Evolutionary conservation across 2,113 vertebrate genomes (phyloP).

Genomic region (Ranitomeya imitator): DNA sequence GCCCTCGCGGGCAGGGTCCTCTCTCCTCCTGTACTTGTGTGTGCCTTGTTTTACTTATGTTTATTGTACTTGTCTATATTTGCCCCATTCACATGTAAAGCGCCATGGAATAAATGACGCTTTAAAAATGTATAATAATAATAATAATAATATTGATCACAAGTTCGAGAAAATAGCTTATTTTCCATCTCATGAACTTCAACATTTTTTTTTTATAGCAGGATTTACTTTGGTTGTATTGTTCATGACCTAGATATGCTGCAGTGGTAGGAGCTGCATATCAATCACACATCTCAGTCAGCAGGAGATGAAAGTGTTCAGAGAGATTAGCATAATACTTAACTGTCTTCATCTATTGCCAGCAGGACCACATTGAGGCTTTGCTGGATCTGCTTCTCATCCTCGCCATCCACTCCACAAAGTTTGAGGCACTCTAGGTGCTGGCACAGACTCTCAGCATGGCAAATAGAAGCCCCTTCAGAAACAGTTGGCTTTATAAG

Average conservation of each 20-base stretch:
- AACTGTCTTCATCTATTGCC: conserved; percentile 69
- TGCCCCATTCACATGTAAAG: too few species aligned
- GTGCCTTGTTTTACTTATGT: too few species aligned
- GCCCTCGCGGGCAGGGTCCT: too few species aligned
- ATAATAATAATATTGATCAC: too few species aligned
- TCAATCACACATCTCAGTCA: not conserved
- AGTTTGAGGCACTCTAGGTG: conserved; percentile 64
- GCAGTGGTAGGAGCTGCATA: not conserved
- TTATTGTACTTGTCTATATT: too few species aligned
- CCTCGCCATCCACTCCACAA: conserved; percentile 57
- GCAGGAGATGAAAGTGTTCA: not conserved
- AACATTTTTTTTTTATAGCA: not conserved
- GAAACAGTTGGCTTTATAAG: conserved; percentile 23
- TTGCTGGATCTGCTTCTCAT: conserved; percentile 64
- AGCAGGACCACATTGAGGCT: conserved; percentile 67
- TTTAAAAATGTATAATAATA: too few species aligned
- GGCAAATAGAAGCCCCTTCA: conserved; percentile 29
- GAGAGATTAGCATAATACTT: conserved; percentile 63
- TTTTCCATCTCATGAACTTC: not conserved
- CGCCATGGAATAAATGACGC: too few species aligned
- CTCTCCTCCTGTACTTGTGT: too few species aligned
- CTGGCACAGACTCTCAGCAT: conserved; percentile 64
- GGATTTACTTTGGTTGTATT: not conserved
- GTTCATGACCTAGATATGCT: not conserved
- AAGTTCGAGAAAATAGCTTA: not conserved